Evolutionary conservation across 2,113 vertebrate species (phyloP).

Genomic region (Ifrita kowaldi): DNA sequence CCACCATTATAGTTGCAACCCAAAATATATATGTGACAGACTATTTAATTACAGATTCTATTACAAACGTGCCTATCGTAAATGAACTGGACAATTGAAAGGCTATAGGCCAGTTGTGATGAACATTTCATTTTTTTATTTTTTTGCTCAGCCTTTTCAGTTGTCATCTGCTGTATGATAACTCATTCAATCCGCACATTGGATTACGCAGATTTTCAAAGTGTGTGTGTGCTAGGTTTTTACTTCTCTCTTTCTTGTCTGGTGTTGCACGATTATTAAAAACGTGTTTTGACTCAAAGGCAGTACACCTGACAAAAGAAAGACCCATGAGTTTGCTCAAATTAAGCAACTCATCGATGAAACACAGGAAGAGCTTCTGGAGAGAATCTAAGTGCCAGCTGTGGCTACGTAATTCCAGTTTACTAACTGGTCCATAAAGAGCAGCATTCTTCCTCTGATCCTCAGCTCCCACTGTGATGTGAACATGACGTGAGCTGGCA

Average conservation of each 20-base stretch:
- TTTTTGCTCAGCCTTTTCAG: background rate
- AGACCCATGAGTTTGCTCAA: background rate
- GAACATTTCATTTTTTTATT: background rate
- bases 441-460: background rate
- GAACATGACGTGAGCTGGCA: background rate
- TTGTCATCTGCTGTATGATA: background rate
- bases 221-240: background rate
- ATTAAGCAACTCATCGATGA: background rate
- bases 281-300: background rate
- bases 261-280: background rate
- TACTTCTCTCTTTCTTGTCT: background rate
- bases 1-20: background rate
- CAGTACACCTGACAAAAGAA: background rate
- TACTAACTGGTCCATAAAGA: background rate
- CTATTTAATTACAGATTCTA: background rate
- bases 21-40: background rate
- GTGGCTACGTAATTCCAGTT: background rate
- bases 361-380: background rate
- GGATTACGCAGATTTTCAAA: background rate
- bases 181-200: background rate
- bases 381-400: background rate
- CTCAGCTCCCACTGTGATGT: background rate
- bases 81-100: background rate
- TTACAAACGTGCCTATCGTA: background rate
- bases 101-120: background rate